A percentile compares a stretch with the other conserved stretches of the same genome.
Evolutionary conservation across 1,140 invertebrate genomes (phyloP).

Genomic region (Saxidomus purpurata): DNA sequence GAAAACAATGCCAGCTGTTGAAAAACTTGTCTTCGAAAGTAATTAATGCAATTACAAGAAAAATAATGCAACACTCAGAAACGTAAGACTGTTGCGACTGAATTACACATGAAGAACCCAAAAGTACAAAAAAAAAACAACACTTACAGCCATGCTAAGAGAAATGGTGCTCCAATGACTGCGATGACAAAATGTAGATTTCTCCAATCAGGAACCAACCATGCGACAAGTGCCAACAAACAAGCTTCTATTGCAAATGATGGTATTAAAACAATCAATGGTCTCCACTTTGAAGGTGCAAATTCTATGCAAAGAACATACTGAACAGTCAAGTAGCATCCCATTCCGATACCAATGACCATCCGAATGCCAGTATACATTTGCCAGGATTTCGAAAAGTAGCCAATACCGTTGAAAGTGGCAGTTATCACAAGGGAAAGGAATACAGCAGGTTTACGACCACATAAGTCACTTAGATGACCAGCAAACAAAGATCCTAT

Average conservation of each 20-base stretch:
- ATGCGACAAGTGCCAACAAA: constrained; percentile 52
- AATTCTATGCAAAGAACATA: constrained; percentile 57
- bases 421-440: constrained; percentile 51
- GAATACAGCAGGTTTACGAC: constrained; percentile 73
- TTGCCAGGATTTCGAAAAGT: constrained; percentile 74
- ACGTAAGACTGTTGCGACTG: too few species aligned
- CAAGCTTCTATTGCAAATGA: constrained; percentile 59
- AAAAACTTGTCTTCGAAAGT: too few species aligned
- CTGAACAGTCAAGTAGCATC: constrained; percentile 60
- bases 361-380: constrained; percentile 76
- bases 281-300: constrained; percentile 8
- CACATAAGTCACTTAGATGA: constrained; percentile 76
- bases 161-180: constrained; percentile 64
- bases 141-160: constrained; percentile 70
- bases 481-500: constrained; percentile 72
- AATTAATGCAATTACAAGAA: too few species aligned
- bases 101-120: too few species aligned
- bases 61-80: too few species aligned
- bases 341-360: constrained; percentile 70
- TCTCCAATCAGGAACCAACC: constrained; percentile 66
- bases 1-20: too few species aligned
- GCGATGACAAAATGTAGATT: constrained; percentile 64
- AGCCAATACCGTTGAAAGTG: constrained; percentile 62
- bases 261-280: constrained; percentile 34
- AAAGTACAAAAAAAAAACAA: too few species aligned